phyloP scores from a whole-genome alignment of 2,797 vertebrate genomes.

The Glossophaga mutica region DNA sequence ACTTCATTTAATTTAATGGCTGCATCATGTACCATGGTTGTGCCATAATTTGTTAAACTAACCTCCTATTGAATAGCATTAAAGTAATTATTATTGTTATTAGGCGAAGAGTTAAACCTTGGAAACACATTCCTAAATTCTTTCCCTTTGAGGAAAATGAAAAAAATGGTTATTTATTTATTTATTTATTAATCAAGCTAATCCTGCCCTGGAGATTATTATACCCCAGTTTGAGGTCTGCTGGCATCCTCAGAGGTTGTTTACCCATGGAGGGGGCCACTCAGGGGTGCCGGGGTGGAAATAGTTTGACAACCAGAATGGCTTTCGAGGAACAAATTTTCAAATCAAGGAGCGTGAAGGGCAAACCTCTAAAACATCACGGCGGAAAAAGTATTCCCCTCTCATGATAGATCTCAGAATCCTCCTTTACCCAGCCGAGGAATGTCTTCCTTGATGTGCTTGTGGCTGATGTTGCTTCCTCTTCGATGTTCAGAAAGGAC shows the following conservation, averaged over 20 bases:
- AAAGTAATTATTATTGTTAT: slow-evolving; percentile 69
- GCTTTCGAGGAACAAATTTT: not conserved
- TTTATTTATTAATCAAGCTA: not conserved
- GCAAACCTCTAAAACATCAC: not conserved
- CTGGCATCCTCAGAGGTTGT: not conserved
- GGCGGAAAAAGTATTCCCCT: not conserved
- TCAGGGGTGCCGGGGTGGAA: rapidly evolving
- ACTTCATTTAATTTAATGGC: slow-evolving; percentile 61
- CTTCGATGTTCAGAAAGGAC: not conserved
- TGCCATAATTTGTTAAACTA: slow-evolving; percentile 65
- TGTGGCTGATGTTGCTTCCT: not conserved
- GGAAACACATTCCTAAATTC: slow-evolving; percentile 36
- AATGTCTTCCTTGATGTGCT: not conserved
- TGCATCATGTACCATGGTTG: slow-evolving; percentile 51
- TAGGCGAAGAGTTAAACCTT: slow-evolving; percentile 47
- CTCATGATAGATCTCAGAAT: not conserved
- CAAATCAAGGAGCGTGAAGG: not conserved
- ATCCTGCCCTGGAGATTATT: not conserved
- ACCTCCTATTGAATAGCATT: slow-evolving; percentile 54
- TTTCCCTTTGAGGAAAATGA: slow-evolving; percentile 30
- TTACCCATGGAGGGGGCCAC: not conserved
- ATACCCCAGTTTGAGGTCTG: not conserved
- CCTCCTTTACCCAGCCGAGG: not conserved
- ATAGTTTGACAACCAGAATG: not conserved
- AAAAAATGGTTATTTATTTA: not conserved